Evolutionary conservation across 2,113 vertebrate genomes (phyloP).

Genomic region (Crocuta crocuta): DNA sequence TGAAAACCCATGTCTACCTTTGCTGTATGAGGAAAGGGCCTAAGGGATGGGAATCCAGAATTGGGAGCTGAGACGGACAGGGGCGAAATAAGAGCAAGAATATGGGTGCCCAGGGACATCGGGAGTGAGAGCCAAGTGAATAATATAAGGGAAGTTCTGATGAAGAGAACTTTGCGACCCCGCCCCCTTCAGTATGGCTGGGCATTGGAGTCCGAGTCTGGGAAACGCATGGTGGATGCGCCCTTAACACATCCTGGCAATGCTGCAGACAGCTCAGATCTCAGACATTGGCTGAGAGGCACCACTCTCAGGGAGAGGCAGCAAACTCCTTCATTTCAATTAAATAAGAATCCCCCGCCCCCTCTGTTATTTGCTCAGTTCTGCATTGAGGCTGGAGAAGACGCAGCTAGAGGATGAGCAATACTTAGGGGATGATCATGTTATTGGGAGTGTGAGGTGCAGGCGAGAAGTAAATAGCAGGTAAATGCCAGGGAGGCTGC

Average conservation of each 20-base stretch:
- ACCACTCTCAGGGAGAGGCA: not conserved
- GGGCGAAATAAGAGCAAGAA: not conserved
- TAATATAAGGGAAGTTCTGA: not conserved
- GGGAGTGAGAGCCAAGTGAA: not conserved
- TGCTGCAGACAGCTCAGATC: not conserved
- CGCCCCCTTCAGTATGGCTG: not conserved
- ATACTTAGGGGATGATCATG: conserved; percentile 16
- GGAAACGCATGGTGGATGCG: not conserved
- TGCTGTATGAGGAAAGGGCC: not conserved
- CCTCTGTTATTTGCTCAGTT: conserved; percentile 61
- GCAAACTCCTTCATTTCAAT: conserved; percentile 45
- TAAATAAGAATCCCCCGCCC: conserved; percentile 15
- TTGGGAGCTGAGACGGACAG: not conserved
- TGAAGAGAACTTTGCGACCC: not conserved
- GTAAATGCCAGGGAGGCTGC: conserved; percentile 46
- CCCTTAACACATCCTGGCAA: not conserved
- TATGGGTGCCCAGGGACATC: not conserved
- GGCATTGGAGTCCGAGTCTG: not conserved
- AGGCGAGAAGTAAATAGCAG: conserved; percentile 53
- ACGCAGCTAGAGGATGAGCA: conserved; percentile 9
- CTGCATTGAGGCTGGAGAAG: not conserved
- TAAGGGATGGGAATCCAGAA: not conserved
- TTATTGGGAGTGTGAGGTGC: conserved; percentile 23
- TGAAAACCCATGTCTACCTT: not conserved
- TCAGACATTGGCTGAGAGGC: conserved; percentile 2